Conservation (phyloP, 2,797 vertebrate genomes). For the Philypnodon macrostomus region DNA sequence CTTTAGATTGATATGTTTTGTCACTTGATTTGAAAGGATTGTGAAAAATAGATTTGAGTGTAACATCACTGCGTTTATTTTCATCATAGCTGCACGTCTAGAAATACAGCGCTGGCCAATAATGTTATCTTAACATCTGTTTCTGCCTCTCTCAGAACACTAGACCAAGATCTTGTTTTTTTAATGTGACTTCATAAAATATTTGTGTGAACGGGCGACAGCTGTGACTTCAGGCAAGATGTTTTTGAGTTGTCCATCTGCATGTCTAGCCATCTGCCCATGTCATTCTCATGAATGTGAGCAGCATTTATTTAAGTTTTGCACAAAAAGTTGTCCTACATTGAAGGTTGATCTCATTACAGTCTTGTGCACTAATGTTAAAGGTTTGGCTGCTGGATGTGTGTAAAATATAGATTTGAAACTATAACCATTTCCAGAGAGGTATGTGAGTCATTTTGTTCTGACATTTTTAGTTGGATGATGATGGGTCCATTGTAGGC, state of each 20-base stretch:
- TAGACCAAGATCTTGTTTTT: conserved; percentile 5
- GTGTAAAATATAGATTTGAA: too few species aligned
- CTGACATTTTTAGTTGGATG: too few species aligned
- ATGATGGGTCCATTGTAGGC: too few species aligned
- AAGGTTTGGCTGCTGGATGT: not conserved
- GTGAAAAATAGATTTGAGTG: not conserved
- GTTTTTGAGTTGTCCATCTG: conserved; percentile 5
- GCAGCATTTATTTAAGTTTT: conserved; percentile 2
- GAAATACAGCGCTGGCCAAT: not conserved
- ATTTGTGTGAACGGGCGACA: conserved; percentile 8
- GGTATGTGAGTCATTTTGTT: too few species aligned
- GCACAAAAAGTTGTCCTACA: conserved; percentile 1
- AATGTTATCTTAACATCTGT: conserved; percentile 3
- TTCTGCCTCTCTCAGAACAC: conserved; percentile 3
- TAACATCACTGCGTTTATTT: not conserved
- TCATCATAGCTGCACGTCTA: not conserved
- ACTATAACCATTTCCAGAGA: too few species aligned
- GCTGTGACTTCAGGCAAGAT: conserved; percentile 7
- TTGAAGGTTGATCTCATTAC: conserved; percentile 2
- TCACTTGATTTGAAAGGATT: not conserved
- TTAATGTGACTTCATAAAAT: conserved; percentile 15
- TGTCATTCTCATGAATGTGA: conserved; percentile 4
- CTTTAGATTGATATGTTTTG: conserved; percentile 17
- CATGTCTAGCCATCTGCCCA: conserved; percentile 3
- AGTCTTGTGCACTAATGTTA: not conserved